Conservation (phyloP, 2,797 vertebrate genomes). For the Psittacula derbiana region DNA sequence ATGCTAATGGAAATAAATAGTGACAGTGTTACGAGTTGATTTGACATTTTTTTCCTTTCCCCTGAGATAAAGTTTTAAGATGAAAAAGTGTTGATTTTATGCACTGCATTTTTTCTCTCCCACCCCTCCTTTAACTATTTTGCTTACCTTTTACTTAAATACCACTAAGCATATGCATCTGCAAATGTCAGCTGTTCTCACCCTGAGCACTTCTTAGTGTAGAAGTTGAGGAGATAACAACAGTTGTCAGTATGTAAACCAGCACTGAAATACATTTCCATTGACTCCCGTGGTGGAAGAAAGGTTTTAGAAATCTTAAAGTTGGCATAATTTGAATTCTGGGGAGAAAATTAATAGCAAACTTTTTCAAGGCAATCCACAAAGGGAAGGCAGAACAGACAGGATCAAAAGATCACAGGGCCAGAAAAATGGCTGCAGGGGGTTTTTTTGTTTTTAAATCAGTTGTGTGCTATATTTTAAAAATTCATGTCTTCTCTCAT, state of each 20-base stretch:
- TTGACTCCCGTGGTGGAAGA: neutral
- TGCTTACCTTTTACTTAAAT: neutral
- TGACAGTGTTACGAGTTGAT: neutral
- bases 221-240: neutral
- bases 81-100: neutral
- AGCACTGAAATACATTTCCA: neutral
- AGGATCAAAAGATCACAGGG: neutral
- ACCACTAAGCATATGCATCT: neutral
- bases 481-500: neutral
- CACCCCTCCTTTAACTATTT: neutral
- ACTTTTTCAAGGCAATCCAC: neutral
- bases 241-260: neutral
- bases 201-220: neutral
- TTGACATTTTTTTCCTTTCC: neutral
- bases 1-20: neutral
- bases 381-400: neutral
- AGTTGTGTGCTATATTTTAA: neutral
- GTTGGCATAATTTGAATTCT: neutral
- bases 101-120: neutral
- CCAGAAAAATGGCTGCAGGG: neutral
- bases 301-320: neutral
- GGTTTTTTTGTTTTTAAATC: neutral
- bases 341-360: neutral
- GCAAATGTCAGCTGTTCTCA: neutral
- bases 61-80: neutral